Evolutionary conservation across 2,797 vertebrate species (phyloP), one percentile per base, ranked within the genome.

Genomic region (Gobio occitaniae): DNA sequence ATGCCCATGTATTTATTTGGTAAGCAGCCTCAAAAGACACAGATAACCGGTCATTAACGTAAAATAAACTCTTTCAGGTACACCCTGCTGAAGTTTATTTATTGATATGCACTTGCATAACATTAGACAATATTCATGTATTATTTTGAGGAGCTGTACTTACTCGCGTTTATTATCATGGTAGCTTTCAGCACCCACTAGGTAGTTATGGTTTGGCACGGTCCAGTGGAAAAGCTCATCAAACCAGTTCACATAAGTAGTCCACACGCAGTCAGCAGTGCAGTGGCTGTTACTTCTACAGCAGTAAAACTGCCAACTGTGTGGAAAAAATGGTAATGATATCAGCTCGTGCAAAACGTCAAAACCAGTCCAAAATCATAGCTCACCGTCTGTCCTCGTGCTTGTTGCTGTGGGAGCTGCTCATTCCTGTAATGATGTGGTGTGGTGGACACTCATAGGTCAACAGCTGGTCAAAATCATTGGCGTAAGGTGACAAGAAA

Each of bases 261-360:
- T 87, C 89, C 87, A 89, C 38, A 83, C 16, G 48, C 89, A 87
- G 50, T 25, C 0, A 13, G 2, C 8, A 48, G 70, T 89, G 38
- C 84, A 89, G 44, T 38, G 44, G 12, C 63, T 32, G 3, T 9
- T 65, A 11, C 8, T 9, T 54, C 70, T 72, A 65, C 84, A 90
- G 52, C 87, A 90, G 10, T 82, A 16, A 66, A 87, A 87, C 56
- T 84, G 47, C 87, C 89, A 89, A 36, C 89, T 89, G 86, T n/a
- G 19, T 50, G 16, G 48, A 15, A 81, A 15, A 81, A 65, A 32
- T 13, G 2, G 4, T 38, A 3, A 11, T 44, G 7, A 12, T 52
- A 17, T 52, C 9, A 5, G 77, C 54, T 71, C 0, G 7, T 0
- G 1, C 3, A 41, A 32, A 36, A 75, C 21, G 2, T 84, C 12